Percentiles rank a stretch among this genome's conserved stretches.
Evolutionary conservation across 1,140 invertebrate species (phyloP).

Genomic region (Delia radicum): DNA sequence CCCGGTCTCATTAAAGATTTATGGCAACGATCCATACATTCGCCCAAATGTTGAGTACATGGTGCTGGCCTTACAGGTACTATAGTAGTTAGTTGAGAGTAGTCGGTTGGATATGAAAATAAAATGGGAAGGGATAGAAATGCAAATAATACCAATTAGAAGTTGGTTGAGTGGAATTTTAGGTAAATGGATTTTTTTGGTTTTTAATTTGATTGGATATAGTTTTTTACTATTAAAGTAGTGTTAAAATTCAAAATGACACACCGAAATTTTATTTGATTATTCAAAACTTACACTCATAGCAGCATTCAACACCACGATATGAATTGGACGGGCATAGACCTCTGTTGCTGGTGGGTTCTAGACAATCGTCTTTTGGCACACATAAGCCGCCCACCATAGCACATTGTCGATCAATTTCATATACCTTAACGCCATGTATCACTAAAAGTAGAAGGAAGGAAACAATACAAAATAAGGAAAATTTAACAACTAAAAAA

Average conservation of each 20-base stretch:
- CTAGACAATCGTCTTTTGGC: conserved; percentile 40
- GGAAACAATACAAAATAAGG: no score
- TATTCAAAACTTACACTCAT: conserved; percentile 47
- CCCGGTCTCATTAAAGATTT: conserved; percentile 38
- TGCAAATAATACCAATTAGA: conserved; percentile 20
- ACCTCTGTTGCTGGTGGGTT: conserved; percentile 42
- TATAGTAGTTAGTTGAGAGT: conserved; percentile 28
- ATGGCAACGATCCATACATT: conserved; percentile 43
- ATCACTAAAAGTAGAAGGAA: conserved; percentile 36
- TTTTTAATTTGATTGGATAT: not conserved
- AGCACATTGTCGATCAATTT: conserved; percentile 46
- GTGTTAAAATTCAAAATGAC: not conserved
- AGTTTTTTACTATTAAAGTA: not conserved
- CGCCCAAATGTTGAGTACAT: conserved; percentile 41
- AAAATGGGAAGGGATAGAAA: not conserved
- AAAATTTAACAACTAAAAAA: no score
- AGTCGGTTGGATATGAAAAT: not conserved
- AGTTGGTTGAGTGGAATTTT: not conserved
- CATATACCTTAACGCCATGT: conserved; percentile 46
- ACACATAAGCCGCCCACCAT: conserved; percentile 52
- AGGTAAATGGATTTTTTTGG: not conserved
- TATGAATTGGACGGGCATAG: conserved; percentile 48
- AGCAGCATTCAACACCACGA: conserved; percentile 54
- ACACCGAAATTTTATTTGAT: not conserved
- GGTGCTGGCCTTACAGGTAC: conserved; percentile 50